These are phyloP conservation scores for Fukomys damarensis DNA, from an alignment of 2,113 vertebrate genomes.

Conservation along the genomic window DNA sequence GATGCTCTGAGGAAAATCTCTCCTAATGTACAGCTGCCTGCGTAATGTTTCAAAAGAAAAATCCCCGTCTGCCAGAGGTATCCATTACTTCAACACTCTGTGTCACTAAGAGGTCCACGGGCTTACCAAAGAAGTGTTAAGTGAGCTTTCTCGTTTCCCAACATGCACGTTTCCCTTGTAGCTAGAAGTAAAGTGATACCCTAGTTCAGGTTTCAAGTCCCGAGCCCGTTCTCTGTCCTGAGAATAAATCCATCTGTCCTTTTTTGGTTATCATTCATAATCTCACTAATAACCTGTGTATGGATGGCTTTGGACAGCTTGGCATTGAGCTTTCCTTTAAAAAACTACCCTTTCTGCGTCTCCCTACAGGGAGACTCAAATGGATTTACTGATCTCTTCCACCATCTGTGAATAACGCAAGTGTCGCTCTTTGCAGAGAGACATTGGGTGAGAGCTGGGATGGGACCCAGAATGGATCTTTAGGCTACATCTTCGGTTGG, in stretches of 20 bases:
- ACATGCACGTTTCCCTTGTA: not conserved
- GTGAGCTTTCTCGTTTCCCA: not conserved
- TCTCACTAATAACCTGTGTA: accelerated
- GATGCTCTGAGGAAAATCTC: too few species aligned
- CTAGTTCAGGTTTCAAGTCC: accelerated
- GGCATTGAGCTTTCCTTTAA: accelerated
- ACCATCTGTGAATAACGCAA: too few species aligned
- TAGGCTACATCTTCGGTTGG: accelerated
- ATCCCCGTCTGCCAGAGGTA: accelerated
- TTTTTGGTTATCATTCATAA: not conserved
- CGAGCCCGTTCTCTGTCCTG: not conserved
- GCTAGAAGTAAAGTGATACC: accelerated
- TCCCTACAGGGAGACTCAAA: accelerated
- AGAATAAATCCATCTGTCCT: not conserved
- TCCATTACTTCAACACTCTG: not conserved
- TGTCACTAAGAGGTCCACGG: accelerated
- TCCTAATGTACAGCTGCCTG: not conserved
- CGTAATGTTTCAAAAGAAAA: not conserved
- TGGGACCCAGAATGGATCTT: accelerated
- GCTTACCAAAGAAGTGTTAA: not conserved
- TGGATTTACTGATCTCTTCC: too few species aligned
- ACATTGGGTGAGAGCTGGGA: not conserved
- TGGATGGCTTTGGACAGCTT: not conserved
- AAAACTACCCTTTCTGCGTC: accelerated
- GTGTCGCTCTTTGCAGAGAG: accelerated